Evolutionary conservation across 2,888 invertebrate genomes (phyloP), one percentile per base, ranked within the genome.

Genomic region (Ornithoptera alexandrae): DNA sequence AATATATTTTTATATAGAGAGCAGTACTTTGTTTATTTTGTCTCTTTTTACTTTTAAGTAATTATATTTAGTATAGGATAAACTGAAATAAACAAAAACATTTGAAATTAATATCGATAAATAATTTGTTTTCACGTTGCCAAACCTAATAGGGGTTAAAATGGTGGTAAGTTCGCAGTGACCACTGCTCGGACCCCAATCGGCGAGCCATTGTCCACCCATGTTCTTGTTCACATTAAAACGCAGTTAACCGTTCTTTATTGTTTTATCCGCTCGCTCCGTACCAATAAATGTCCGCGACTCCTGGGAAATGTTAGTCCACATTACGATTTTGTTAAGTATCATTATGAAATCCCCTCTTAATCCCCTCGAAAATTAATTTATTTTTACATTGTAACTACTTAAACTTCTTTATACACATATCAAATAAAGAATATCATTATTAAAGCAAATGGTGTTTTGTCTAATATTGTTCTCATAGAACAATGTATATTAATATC

Each of bases 221-320:
- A 84, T 88, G 90, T 89, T 87, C 92, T 90, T 90, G 89, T 89
- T 88, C 90, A 85, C 91, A 92, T 92, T 91, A 92, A 91, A 92
- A 88, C 84, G 87, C 92, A 87, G 89, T 92, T 92, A 91, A 88
- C 87, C 88, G 88, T 90, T 91, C 91, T 92, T 92, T 92, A 92
- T 92, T 92, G 91, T 92, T 92, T 90, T 87, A 92, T 90, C 86
- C 87, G 82, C 84, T 81, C 79, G 81, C 79, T 83, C 80, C 81
- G 75, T 77, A 78, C 88, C 88, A 86, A 90, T 90, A 90, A 90
- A 90, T 87, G 91, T 89, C 86, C 87, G 80, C 84, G 83, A 79
- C 86, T 86, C 86, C 86, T 89, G 90, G 90, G 88, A 90, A 89
- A 88, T 84, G 82, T 83, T 84, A 80, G 79, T 73, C 80, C 78